Evolutionary conservation across 2,113 vertebrate species (phyloP).

Genomic region (Apistogramma diplotaenia): DNA sequence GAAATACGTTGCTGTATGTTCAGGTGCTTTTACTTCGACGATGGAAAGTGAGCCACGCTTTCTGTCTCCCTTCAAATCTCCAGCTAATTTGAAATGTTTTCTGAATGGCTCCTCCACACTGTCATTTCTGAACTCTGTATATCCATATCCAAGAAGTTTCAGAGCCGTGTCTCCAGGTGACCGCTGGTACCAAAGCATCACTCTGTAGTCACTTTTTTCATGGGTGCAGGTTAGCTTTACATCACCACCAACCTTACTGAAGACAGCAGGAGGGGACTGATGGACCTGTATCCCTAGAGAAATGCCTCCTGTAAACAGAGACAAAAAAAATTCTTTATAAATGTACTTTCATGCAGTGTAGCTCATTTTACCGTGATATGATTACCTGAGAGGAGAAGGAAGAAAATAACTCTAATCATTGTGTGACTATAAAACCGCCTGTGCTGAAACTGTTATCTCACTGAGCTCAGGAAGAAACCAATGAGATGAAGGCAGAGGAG

Average conservation of each 20-base stretch:
- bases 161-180: conserved; percentile 19
- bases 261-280: conserved; percentile 27
- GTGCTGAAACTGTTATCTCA: too few species aligned
- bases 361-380: fast-evolving
- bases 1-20: conserved; percentile 50
- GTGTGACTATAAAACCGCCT: too few species aligned
- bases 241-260: background rate
- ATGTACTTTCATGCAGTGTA: fast-evolving
- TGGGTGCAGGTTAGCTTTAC: conserved; percentile 49
- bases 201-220: background rate
- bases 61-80: conserved; percentile 19
- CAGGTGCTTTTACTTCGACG: background rate
- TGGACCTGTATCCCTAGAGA: background rate
- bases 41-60: conserved; percentile 23
- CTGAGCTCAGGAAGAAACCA: too few species aligned
- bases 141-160: conserved; percentile 39
- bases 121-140: fast-evolving
- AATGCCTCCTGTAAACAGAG: background rate
- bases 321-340: background rate
- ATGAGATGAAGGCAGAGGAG: too few species aligned
- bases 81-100: conserved; percentile 18
- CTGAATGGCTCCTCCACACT: conserved; percentile 2
- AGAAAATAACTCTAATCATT: background rate
- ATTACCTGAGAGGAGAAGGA: conserved; percentile 2
- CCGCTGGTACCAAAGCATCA: conserved; percentile 61